Evolutionary conservation across 2,797 vertebrate genomes (phyloP).

Genomic region (Buceros bicornis): DNA sequence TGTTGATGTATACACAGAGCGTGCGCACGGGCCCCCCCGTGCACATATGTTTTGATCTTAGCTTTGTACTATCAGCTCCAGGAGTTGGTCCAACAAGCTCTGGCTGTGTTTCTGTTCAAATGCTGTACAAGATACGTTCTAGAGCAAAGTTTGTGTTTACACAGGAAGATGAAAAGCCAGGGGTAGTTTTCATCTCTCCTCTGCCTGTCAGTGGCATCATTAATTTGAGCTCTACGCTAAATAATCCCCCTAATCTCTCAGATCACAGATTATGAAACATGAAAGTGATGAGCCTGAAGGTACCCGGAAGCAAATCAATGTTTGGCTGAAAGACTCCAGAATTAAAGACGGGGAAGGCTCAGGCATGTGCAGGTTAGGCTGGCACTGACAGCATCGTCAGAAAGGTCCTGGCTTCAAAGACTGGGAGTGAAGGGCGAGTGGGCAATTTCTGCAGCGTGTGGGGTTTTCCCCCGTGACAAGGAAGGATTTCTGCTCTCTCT

Average conservation of each 20-base stretch:
- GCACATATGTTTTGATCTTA: neutral
- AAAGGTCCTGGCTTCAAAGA: neutral
- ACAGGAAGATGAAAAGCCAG: neutral
- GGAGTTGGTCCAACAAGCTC: constrained; percentile 15
- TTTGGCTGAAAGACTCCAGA: neutral
- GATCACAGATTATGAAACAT: neutral
- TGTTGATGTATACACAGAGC: neutral
- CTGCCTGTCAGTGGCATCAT: neutral
- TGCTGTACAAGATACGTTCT: neutral
- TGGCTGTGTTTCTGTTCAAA: constrained; percentile 4
- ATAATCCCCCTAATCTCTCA: constrained; percentile 14
- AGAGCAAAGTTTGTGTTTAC: neutral
- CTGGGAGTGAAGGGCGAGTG: neutral
- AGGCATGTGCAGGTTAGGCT: neutral
- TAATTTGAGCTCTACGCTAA: neutral
- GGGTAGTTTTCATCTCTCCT: neutral
- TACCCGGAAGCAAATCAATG: neutral
- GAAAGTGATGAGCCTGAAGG: neutral
- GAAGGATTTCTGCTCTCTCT: neutral
- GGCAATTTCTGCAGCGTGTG: neutral
- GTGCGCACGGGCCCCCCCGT: neutral
- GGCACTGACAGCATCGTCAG: neutral
- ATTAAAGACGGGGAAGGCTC: neutral
- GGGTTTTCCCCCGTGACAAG: fast-evolving
- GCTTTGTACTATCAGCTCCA: neutral